Base-by-base conservation (phyloP, 2,797 vertebrate genomes). In the Parauchenoglanis ngamensis region DNA sequence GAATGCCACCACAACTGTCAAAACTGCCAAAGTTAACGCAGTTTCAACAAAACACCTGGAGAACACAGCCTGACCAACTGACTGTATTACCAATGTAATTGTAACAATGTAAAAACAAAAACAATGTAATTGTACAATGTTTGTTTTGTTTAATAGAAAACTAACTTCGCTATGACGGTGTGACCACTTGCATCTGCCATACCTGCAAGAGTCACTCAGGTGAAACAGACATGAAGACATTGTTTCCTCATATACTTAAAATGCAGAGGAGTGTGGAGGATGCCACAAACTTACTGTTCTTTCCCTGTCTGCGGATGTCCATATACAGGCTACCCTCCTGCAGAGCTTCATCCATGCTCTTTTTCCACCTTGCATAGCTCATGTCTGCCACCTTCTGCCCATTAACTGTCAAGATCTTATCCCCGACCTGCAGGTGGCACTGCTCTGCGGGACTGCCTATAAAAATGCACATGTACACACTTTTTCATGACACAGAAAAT, bases 231-330 rank as follows among this genome's bases (percentile, higher is more conserved):
- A n/a, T 44, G 23, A 63, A 63, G 1, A 13, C 10, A 46, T 13
- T 54, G 84, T 78, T 65, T 65, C 75, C 49, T 67, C 40, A 85
- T 28, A 78, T 15, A 63, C 19, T n/a, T 77, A 57, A 56, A 67
- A 65, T 61, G 54, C 54, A 80, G 21, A 54, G 73, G 31, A 77
- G n/a, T 46, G 4, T 68, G 59, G 61, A 35, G 35, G 17, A 23
- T 0, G 7, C 17, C 10, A n/a, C 35, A 23, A 72, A 86, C 90
- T 89, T 87, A 90, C 90, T 88, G 86, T 83, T 89, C 83, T 86
- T 87, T 77, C 97, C 97, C 49, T 98, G 94, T 93, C 98, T 97
- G 57, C 97, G 96, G 84, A 99, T 91, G 92, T 98, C 97, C 96
- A 99, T 96, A 67, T 96, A 94, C 52, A 99, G 94, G 91, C 93